Evolutionary conservation across 2,888 invertebrate species (phyloP), one percentile per base, ranked within the genome.

Genomic region (Pterobdella sp.): DNA sequence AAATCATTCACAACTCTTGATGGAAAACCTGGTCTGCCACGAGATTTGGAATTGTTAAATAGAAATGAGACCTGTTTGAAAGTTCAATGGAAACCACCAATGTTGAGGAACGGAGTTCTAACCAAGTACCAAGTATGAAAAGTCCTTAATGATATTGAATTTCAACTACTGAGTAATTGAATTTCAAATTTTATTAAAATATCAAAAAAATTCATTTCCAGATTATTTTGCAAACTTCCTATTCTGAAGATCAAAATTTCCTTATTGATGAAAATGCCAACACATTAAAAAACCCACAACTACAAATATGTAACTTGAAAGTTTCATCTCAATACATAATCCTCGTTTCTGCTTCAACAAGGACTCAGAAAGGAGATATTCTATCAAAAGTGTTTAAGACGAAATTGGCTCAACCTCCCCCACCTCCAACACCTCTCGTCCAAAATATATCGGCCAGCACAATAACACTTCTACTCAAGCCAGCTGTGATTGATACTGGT

Each of bases 401-500:
- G 0, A 84, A 87, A 71, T 89, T 93, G 68, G 90, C 89, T 49
- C 83, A 85, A 75, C 90, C 91, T 0, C 87, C 87, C 0, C 79
- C 81, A 74, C 93, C 93, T 1, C 85, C 86, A 0, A 86, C 87
- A 72, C 91, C 93, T 34, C 85, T 85, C 79, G 86, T 92, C 29
- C 78, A 88, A 18, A 87, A 87, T 67, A 87, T 87, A 75, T 87
- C 86, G 29, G 87, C 88, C 7, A 86, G 87, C 18, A 87, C 87
- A 72, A 88, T 91, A 80, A 86, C 87, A 0, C 86, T 93, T 3
- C 86, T 87, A 77, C 86, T 93, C 37, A 86, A 88, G 14, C 87
- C 89, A 76, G 88, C 89, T 0, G 86, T 85, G 70, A 90, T 92
- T 82, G 87, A 89, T 64, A 90, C 90, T 81, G 93, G 93, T 0